phyloP scores from a whole-genome alignment of 2,797 vertebrate species.

The Halcyon chelicuti region DNA sequence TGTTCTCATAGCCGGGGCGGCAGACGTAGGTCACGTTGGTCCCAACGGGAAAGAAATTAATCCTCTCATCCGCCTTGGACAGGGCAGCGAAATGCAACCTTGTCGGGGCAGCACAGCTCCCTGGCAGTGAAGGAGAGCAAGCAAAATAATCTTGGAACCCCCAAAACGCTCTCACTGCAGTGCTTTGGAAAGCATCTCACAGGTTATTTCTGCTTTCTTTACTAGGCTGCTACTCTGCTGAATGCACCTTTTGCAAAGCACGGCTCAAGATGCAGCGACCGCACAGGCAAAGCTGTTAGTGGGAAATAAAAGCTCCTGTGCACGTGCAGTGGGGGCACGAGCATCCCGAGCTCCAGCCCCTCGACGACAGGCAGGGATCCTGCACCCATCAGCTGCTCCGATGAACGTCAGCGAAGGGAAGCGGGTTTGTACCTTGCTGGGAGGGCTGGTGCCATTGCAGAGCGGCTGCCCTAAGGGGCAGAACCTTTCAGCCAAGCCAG shows the following conservation, averaged over 20 bases:
- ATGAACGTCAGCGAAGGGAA: not conserved
- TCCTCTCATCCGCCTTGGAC: fast-evolving
- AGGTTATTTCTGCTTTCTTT: fast-evolving
- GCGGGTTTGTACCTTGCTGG: fast-evolving
- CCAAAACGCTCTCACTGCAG: fast-evolving
- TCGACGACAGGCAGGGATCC: fast-evolving
- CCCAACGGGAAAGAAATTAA: not conserved
- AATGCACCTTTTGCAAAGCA: fast-evolving
- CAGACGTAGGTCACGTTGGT: conserved; percentile 55
- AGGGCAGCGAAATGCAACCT: conserved; percentile 29
- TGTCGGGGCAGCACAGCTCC: conserved; percentile 36
- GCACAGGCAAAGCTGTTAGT: not conserved
- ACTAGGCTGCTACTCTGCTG: fast-evolving
- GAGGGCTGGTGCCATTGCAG: fast-evolving
- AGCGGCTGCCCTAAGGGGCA: fast-evolving
- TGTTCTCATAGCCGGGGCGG: conserved; percentile 28
- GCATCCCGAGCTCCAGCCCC: not conserved
- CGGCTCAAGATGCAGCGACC: fast-evolving
- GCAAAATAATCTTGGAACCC: fast-evolving
- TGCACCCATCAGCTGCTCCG: not conserved
- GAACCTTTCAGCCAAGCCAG: fast-evolving
- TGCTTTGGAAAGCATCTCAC: fast-evolving
- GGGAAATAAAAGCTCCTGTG: fast-evolving
- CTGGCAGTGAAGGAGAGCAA: not conserved
- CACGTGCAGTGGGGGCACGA: fast-evolving